Evolutionary conservation across 2,797 vertebrate genomes (phyloP).

Genomic region (Nannoperca obscura): DNA sequence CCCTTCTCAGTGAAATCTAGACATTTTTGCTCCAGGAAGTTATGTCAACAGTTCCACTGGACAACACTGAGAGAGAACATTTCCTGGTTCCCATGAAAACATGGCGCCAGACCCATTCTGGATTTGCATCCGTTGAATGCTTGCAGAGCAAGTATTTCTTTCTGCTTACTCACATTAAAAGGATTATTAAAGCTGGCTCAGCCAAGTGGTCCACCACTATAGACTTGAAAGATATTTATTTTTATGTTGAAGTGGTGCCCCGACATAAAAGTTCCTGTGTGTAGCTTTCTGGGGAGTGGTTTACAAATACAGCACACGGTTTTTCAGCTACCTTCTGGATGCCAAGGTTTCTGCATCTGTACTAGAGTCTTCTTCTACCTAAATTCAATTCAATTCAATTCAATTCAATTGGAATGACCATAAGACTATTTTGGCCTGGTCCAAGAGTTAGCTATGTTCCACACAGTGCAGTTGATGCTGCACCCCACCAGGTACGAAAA

Average conservation of each 20-base stretch:
- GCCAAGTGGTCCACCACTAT: constrained; percentile 41
- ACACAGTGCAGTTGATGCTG: constrained; percentile 27
- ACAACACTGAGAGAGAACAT: background rate
- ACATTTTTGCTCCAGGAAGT: background rate
- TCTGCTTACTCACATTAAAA: constrained; percentile 34
- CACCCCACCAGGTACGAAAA: constrained; percentile 23
- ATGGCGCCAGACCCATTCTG: background rate
- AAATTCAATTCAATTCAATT: too few species aligned
- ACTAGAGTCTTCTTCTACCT: constrained; percentile 27
- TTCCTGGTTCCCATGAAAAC: background rate
- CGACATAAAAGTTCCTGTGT: constrained; percentile 39
- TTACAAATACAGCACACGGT: constrained; percentile 27
- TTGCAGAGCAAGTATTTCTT: background rate
- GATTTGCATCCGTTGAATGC: constrained; percentile 15
- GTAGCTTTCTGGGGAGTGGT: constrained; percentile 21
- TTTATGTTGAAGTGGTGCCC: constrained; percentile 32
- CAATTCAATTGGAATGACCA: too few species aligned
- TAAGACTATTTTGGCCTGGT: constrained; percentile 44
- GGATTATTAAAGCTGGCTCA: background rate
- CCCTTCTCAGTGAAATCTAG: background rate
- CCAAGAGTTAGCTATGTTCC: constrained; percentile 18
- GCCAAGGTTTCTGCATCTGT: constrained; percentile 33
- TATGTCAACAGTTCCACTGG: constrained; percentile 6
- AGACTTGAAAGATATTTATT: constrained; percentile 35
- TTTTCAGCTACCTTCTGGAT: constrained; percentile 37